Conservation (phyloP, 2,113 vertebrate species). For the Chamaea fasciata region DNA sequence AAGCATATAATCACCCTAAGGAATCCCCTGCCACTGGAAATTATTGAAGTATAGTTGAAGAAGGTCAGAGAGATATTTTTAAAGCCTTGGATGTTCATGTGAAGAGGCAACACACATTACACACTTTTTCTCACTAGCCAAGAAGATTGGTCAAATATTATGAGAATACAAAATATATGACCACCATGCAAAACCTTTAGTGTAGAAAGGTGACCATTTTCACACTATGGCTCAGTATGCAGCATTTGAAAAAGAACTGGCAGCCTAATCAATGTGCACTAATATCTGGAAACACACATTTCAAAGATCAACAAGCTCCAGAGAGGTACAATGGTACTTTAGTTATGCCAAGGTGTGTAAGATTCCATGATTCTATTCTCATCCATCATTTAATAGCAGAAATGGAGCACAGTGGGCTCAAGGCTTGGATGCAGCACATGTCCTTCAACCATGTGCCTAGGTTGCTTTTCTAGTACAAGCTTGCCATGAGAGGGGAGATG, state of each 20-base stretch:
- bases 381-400: background rate
- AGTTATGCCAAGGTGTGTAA: background rate
- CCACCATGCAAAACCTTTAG: background rate
- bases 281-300: background rate
- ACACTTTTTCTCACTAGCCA: background rate
- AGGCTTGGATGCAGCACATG: background rate
- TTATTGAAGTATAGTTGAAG: background rate
- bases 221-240: background rate
- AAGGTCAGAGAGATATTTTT: conserved; percentile 49
- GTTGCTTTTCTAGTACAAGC: background rate
- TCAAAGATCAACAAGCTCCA: background rate
- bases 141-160: background rate
- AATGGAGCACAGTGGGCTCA: background rate
- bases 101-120: background rate
- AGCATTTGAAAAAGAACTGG: background rate
- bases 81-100: background rate
- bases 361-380: background rate
- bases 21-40: conserved; percentile 53
- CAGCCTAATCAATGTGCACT: background rate
- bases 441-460: background rate
- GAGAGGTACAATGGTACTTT: background rate
- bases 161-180: background rate
- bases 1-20: conserved; percentile 45
- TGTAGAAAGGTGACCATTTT: background rate
- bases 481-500: background rate